Percentiles rank a stretch among this genome's conserved stretches.
These are phyloP conservation scores for Clamator glandarius DNA, from an alignment of 2,797 vertebrate genomes.

Conservation along the genomic window DNA sequence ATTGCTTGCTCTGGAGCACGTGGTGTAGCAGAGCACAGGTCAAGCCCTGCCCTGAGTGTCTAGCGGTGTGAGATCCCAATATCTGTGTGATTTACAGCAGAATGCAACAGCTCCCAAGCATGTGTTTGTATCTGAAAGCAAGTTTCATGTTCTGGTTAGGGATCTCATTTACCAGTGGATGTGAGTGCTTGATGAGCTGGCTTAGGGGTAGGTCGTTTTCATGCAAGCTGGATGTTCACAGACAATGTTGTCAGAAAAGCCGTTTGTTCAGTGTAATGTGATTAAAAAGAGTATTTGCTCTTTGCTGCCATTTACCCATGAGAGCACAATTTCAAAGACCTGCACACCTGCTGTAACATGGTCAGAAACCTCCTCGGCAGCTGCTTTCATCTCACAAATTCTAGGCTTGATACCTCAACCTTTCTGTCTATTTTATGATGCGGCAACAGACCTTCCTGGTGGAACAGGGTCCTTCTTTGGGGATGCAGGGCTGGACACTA, in stretches of 20 bases:
- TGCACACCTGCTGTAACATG: not conserved
- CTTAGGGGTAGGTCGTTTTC: not conserved
- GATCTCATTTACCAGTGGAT: not conserved
- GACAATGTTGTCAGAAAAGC: not conserved
- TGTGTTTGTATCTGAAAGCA: not conserved
- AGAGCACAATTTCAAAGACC: not conserved
- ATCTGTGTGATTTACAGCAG: fast-evolving
- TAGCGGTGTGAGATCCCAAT: not conserved
- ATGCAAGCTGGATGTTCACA: not conserved
- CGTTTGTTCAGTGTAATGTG: not conserved
- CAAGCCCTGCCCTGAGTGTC: not conserved
- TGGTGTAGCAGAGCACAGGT: not conserved
- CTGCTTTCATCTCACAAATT: not conserved
- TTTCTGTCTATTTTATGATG: not conserved
- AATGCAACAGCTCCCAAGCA: not conserved
- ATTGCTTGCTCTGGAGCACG: not conserved
- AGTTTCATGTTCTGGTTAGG: not conserved
- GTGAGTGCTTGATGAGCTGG: not conserved
- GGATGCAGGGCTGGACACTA: not conserved
- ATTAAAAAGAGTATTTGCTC: not conserved
- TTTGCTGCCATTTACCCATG: not conserved
- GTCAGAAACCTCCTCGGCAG: not conserved
- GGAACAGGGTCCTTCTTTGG: not conserved
- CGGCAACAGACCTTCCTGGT: not conserved
- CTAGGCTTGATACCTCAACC: not conserved